Evolutionary conservation across 2,888 invertebrate species (phyloP), one percentile per base, ranked within the genome.

Genomic region (Terebella lapidaria): DNA sequence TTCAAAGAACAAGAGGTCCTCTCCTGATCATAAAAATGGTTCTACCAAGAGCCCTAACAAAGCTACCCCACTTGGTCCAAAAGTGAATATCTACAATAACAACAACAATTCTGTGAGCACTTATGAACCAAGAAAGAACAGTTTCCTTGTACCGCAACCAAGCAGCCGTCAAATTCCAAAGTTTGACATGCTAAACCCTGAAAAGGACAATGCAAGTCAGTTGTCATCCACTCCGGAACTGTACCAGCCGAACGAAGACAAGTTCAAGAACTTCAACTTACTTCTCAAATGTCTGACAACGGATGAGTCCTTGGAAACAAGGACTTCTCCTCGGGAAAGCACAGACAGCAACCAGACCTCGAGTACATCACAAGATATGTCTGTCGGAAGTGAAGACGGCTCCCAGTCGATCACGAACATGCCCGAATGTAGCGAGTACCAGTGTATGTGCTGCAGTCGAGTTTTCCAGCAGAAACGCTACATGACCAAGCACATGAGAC

Each of bases 381-480:
- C 54, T 1, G 26, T 25, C 42, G 29, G 45, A 10, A 4, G 54
- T 1, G 56, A 57, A 4, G 27, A 24, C 52, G 24, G 22, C 4
- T 5, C 5, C 25, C 4, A 25, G 15, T 20, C 35, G 20, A 10
- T 10, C 5, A 4, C 5, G 10, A 5, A 4, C 24, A 5, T 26
- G 10, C 22, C 4, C n/a, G 5, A 5, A 4, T n/a, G 20, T 24
- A 45, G 30, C 4, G 2, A 62, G 24, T 55, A 49, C 53, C 29
- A 52, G 28, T 64, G 64, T 47, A 42, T 29, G 20, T 30, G 30
- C 26, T 64, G 64, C 42, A 53, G 22, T n/a, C 61, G 58, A 42
- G 53, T 28, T n/a, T 64, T 64, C 60, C 29, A 46, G 24, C 57
- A 62, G 49, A 59, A 60, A 47, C 51, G 64, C 20, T 64, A 64